These are phyloP conservation scores for Microlaimidae sp. DNA, from an alignment of 2,888 invertebrate species.

Conservation along the genomic window DNA sequence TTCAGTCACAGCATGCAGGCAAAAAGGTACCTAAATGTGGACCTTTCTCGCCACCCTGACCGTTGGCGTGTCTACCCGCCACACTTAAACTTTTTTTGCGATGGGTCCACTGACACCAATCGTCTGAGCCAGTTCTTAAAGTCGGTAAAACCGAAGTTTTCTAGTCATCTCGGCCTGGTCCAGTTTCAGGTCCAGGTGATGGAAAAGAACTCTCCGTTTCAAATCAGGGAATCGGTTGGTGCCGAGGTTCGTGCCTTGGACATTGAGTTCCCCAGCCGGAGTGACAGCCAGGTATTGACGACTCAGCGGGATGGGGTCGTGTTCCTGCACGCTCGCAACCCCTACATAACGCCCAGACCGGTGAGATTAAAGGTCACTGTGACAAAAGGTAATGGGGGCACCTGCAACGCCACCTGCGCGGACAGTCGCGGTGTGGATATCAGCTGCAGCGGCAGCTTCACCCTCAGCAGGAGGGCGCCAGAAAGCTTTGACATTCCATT, in stretches of 20 bases:
- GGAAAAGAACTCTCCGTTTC: neutral
- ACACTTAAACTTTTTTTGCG: neutral
- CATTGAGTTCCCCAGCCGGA: neutral
- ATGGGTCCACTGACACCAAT: neutral
- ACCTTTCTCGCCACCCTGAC: neutral
- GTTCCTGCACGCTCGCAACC: neutral
- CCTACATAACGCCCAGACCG: neutral
- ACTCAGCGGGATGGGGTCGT: neutral
- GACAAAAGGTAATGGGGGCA: neutral
- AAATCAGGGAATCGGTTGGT: neutral
- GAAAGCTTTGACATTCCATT: neutral
- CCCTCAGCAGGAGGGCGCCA: neutral
- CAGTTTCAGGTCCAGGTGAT: neutral
- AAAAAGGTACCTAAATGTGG: neutral
- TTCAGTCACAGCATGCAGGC: neutral
- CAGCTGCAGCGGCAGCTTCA: neutral
- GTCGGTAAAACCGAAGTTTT: neutral
- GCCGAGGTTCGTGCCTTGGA: neutral
- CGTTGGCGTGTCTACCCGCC: neutral
- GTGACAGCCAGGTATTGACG: neutral
- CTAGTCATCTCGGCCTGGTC: neutral
- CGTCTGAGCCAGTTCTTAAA: neutral
- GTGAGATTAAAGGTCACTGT: neutral
- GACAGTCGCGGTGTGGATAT: neutral
- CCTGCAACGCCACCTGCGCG: neutral